Percentiles rank a stretch among this genome's conserved stretches.
Evolutionary conservation across 92 coral and sea anemone genomes (phyloP).

Genomic region (Metridium senile): DNA sequence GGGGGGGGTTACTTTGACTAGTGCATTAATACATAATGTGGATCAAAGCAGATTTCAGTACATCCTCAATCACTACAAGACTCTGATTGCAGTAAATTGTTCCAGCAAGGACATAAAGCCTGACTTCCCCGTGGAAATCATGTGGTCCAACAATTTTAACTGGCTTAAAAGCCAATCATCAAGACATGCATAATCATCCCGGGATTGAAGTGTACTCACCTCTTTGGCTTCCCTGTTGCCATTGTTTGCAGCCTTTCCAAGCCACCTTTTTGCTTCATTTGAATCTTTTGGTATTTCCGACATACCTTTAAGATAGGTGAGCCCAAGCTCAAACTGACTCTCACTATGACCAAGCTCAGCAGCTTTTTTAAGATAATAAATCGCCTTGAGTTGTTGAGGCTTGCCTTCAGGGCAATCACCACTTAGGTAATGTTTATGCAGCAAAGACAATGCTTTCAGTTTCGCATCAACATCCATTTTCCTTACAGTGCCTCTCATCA

Average conservation of each 20-base stretch:
- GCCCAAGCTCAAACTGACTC: slow-evolving; percentile 60
- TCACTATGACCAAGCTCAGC: slow-evolving; percentile 55
- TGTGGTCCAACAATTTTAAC: neutral
- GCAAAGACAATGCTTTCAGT: slow-evolving; percentile 18
- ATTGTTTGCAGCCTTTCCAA: slow-evolving; percentile 50
- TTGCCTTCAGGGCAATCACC: slow-evolving; percentile 74
- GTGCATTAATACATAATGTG: no score
- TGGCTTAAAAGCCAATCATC: neutral
- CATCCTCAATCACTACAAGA: no score
- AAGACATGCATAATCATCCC: neutral
- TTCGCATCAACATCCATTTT: slow-evolving; percentile 13
- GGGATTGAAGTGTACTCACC: slow-evolving; percentile 22
- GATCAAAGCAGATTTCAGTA: no score
- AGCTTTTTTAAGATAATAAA: slow-evolving; percentile 66
- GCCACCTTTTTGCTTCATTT: slow-evolving; percentile 50
- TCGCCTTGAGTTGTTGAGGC: slow-evolving; percentile 64
- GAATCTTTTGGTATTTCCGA: slow-evolving; percentile 41
- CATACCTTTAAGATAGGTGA: slow-evolving; percentile 42
- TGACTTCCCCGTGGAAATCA: no score
- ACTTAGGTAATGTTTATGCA: slow-evolving; percentile 38
- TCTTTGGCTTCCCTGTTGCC: slow-evolving; percentile 40
- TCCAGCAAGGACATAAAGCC: no score
- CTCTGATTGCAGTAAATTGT: no score
- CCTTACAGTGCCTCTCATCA: slow-evolving; percentile 26
- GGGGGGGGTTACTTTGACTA: no score